Conservation (phyloP, 2,797 vertebrate genomes). For the Neoniphon sammara region DNA sequence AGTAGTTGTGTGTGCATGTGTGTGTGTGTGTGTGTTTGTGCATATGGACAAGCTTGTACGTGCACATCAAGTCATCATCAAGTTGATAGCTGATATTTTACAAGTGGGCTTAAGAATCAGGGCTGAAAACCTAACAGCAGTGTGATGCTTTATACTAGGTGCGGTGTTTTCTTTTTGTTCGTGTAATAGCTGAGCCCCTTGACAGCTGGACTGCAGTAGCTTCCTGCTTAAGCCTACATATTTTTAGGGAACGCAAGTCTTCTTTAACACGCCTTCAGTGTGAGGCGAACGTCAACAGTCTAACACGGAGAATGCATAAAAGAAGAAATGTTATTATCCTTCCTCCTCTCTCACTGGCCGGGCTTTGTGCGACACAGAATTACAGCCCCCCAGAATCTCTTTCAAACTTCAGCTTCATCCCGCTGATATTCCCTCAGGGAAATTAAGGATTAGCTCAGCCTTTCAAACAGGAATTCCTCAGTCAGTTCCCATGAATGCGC, state of each 20-base stretch:
- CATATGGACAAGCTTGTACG: too few species aligned
- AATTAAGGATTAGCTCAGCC: slow-evolving; percentile 82
- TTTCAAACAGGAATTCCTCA: slow-evolving; percentile 77
- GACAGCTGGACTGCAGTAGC: slow-evolving; percentile 21
- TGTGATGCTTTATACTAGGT: too few species aligned
- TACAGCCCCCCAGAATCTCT: slow-evolving; percentile 71
- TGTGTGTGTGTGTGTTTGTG: too few species aligned
- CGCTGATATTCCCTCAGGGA: slow-evolving; percentile 81
- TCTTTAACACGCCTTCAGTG: slow-evolving; percentile 24
- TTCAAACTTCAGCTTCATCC: slow-evolving; percentile 73
- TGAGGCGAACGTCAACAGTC: slow-evolving; percentile 44
- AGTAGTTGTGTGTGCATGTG: too few species aligned
- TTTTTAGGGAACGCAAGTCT: slow-evolving; percentile 29
- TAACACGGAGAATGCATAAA: slow-evolving; percentile 44
- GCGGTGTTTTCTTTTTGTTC: background rate
- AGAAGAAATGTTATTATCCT: slow-evolving; percentile 48
- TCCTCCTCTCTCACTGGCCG: slow-evolving; percentile 37
- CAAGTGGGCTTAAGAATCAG: background rate
- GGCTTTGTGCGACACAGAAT: slow-evolving; percentile 68
- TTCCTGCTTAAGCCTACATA: slow-evolving; percentile 21
- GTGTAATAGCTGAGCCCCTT: background rate
- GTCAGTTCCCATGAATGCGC: slow-evolving; percentile 73
- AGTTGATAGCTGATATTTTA: background rate
- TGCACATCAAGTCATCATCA: too few species aligned
- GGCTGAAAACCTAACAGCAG: background rate